Percentiles rank a stretch among this genome's conserved stretches.
Conservation (phyloP, 1,140 invertebrate genomes). For the Drosophila ohnishii region DNA sequence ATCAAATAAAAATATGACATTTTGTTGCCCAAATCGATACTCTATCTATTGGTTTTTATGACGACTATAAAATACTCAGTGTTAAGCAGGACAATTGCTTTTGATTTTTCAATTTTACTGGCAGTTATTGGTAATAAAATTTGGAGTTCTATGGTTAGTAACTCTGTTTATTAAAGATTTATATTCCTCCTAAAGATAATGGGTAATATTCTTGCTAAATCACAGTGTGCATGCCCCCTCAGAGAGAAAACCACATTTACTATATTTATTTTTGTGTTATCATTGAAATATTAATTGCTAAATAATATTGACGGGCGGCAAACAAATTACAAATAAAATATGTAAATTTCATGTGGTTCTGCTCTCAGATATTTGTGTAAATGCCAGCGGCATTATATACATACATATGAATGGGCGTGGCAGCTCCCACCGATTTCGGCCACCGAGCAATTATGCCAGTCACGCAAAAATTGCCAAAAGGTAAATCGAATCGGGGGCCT, state of each 20-base stretch:
- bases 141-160: not conserved
- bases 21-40: slow-evolving; percentile 9
- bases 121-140: slow-evolving; percentile 9
- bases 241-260: not conserved
- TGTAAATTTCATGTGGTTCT: slow-evolving; percentile 36
- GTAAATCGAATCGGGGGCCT: slow-evolving; percentile 26
- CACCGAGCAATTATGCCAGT: slow-evolving; percentile 40
- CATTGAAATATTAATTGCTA: slow-evolving; percentile 75
- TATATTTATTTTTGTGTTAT: slow-evolving; percentile 5
- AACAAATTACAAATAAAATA: slow-evolving; percentile 71
- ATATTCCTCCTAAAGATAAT: not conserved
- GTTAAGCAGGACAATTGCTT: not conserved
- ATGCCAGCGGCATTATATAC: slow-evolving; percentile 8
- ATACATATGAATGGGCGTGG: slow-evolving; percentile 9
- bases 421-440: slow-evolving; percentile 8
- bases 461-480: slow-evolving; percentile 42
- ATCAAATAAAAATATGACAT: slow-evolving; percentile 14
- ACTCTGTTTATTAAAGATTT: not conserved
- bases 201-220: not conserved
- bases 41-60: not conserved
- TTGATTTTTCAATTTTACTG: not conserved
- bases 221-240: not conserved
- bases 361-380: slow-evolving; percentile 17
- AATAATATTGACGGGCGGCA: slow-evolving; percentile 72
- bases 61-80: slow-evolving; percentile 11